These are phyloP conservation scores for Podocnemis expansa DNA, from an alignment of 2,113 vertebrate species.

Conservation along the genomic window DNA sequence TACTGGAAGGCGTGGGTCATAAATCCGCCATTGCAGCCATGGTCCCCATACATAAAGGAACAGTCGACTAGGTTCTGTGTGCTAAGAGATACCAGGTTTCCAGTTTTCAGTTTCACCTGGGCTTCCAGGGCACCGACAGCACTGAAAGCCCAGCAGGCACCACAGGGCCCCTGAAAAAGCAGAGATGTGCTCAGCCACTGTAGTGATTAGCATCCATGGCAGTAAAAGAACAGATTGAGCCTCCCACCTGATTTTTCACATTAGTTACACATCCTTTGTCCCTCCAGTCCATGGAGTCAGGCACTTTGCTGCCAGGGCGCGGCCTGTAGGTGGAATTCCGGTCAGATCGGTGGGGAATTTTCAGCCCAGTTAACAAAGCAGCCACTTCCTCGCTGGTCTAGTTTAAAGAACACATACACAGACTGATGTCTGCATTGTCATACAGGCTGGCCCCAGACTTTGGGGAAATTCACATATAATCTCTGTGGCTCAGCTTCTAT, in stretches of 20 bases:
- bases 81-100: slow-evolving; percentile 82
- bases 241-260: slow-evolving; percentile 82
- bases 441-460: background rate
- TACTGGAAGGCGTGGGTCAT: slow-evolving; percentile 83
- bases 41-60: slow-evolving; percentile 74
- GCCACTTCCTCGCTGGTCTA: slow-evolving; percentile 85
- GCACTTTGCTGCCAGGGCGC: slow-evolving; percentile 36
- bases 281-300: slow-evolving; percentile 81
- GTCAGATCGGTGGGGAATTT: slow-evolving; percentile 24
- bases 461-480: background rate
- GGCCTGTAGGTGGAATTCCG: slow-evolving; percentile 42
- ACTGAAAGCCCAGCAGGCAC: slow-evolving; percentile 90
- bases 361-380: slow-evolving; percentile 73
- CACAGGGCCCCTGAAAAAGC: slow-evolving; percentile 78
- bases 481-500: background rate
- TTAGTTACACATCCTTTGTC: slow-evolving; percentile 79
- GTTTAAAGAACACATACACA: background rate
- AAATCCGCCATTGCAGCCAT: slow-evolving; percentile 84
- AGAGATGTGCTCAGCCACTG: background rate
- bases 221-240: fast-evolving
- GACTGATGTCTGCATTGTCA: fast-evolving
- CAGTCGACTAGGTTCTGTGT: slow-evolving; percentile 90
- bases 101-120: slow-evolving; percentile 80
- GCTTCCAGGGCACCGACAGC: slow-evolving; percentile 85
- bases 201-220: background rate